Evolutionary conservation across 2,113 vertebrate species (phyloP).

Genomic region (Hyla sarda): DNA sequence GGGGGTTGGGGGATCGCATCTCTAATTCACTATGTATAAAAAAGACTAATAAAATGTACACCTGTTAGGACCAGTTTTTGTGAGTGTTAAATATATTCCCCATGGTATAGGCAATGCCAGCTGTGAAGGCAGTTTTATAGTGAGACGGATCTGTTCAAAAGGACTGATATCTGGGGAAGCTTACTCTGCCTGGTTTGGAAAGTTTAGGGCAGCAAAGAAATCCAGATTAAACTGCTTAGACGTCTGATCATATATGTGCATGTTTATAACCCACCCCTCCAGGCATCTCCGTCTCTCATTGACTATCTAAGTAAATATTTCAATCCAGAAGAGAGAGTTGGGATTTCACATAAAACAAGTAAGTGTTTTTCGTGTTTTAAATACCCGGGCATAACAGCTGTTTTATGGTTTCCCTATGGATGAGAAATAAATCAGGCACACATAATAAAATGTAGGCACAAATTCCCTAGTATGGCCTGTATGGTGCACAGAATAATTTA

Average conservation of each 20-base stretch:
- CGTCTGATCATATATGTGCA: slow-evolving; percentile 33
- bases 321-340: slow-evolving; percentile 4
- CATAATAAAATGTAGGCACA: not conserved
- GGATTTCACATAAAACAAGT: slow-evolving; percentile 55
- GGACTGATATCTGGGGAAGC: slow-evolving; percentile 37
- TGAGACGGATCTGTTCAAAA: slow-evolving; percentile 62
- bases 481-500: slow-evolving; percentile 11
- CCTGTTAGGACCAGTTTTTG: slow-evolving; percentile 66
- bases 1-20: not conserved
- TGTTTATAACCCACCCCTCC: not conserved
- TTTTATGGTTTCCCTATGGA: not conserved
- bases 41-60: slow-evolving; percentile 69
- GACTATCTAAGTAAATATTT: slow-evolving; percentile 19
- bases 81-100: slow-evolving; percentile 65
- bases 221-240: slow-evolving; percentile 29
- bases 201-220: slow-evolving; percentile 55
- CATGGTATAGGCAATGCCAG: slow-evolving; percentile 61
- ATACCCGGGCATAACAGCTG: slow-evolving; percentile 10
- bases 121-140: slow-evolving; percentile 64
- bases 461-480: not conserved
- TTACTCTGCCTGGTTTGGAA: slow-evolving; percentile 58
- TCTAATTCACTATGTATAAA: slow-evolving; percentile 59
- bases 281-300: not conserved
- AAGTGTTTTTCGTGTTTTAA: slow-evolving; percentile 54
- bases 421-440: slow-evolving; percentile 41